These are phyloP conservation scores for Cyclophora punctaria DNA, from an alignment of 2,888 invertebrate genomes.

Conservation along the genomic window DNA sequence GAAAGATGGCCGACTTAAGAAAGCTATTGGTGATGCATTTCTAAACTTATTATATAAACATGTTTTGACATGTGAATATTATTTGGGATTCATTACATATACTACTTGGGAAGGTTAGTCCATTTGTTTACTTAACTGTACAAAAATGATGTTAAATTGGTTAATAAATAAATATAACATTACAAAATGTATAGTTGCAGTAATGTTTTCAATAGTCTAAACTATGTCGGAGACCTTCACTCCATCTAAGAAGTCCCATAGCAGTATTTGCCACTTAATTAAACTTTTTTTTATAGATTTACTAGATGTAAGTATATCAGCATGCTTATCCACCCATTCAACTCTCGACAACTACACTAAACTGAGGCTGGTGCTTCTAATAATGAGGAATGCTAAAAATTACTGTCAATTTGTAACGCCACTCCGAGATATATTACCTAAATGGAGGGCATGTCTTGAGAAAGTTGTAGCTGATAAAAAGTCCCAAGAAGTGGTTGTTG, in stretches of 20 bases:
- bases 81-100: slow-evolving; percentile 64
- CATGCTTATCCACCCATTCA: slow-evolving; percentile 36
- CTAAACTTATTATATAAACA: slow-evolving; percentile 70
- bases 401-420: slow-evolving; percentile 53
- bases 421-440: slow-evolving; percentile 43
- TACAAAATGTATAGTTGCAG: no score
- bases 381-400: slow-evolving; percentile 56
- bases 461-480: slow-evolving; percentile 48
- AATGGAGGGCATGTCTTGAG: slow-evolving; percentile 41
- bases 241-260: no score
- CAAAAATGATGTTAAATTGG: no score
- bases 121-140: no score
- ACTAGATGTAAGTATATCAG: slow-evolving; percentile 43
- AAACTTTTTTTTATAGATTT: slow-evolving; percentile 41
- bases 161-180: no score
- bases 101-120: slow-evolving; percentile 73
- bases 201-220: no score
- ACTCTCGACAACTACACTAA: slow-evolving; percentile 54
- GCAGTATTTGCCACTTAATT: background rate
- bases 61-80: slow-evolving; percentile 67
- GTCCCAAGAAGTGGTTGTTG: slow-evolving; percentile 52
- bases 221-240: no score
- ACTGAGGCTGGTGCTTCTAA: slow-evolving; percentile 53
- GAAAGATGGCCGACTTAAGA: slow-evolving; percentile 40
- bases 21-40: slow-evolving; percentile 69